Base-by-base conservation (phyloP, 2,888 invertebrate genomes). In the Nowickia ferox region DNA sequence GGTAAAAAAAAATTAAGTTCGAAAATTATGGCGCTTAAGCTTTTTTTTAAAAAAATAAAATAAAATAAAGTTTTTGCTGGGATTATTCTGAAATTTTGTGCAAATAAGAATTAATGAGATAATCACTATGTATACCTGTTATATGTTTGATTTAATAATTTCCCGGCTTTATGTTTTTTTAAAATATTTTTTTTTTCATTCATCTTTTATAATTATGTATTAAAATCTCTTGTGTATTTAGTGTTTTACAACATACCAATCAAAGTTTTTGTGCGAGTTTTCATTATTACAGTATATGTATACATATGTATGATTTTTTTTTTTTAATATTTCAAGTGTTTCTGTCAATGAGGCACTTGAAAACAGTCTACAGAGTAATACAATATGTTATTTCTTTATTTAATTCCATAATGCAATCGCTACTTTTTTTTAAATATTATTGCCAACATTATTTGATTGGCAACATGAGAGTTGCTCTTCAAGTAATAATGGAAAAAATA, bases 291-390 rank as follows among this genome's bases (percentile, higher is more conserved):
- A 30, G 46, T 46, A 46, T 63, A 22, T 22, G n/a, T n/a, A n/a
- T n/a, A n/a, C n/a, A n/a, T n/a, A n/a, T n/a, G n/a, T n/a, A n/a
- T n/a, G n/a, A 9, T 44, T 46, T 82, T 65, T 65, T 65, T 83
- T 38, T 84, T 19, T 65, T 79, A 46, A 61, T 63, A 66, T 68
- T 85, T 84, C 76, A 80, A 80, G 83, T 81, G 80, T 81, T 87
- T 74, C 84, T 87, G 86, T 87, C 86, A 86, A 86, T 84, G 86
- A 61, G 84, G 61, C 66, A 85, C 87, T 87, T 84, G 84, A 84
- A 84, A 19, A 15, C 80, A 51, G 71, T 65, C 57, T 79, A 42
- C 13, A 57, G 46, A 48, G 42, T 48, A 6, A 42, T 59, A 63
- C 11, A 74, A 48, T 57, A 46, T 57, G 51, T 71, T 46, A 48